Conservation (phyloP, 2,888 invertebrate genomes). For the Flexamia atlantica region DNA sequence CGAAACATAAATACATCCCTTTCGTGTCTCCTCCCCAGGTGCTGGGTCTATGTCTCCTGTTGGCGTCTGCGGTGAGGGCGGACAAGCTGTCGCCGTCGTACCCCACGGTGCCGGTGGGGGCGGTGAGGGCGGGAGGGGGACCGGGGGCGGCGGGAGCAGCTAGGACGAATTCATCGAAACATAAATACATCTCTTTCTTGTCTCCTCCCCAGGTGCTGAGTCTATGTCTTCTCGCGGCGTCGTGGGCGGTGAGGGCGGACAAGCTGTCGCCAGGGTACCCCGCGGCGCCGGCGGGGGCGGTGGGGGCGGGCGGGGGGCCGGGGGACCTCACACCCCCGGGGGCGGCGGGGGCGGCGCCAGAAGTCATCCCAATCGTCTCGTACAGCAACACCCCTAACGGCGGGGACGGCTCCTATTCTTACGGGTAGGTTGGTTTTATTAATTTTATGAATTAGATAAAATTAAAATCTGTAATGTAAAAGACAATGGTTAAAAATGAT, state of each 20-base stretch:
- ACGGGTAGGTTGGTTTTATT: constrained; percentile 75
- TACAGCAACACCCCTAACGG: constrained; percentile 80
- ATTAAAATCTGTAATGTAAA: too few species aligned
- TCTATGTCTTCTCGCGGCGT: neutral
- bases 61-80: neutral
- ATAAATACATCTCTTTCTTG: too few species aligned
- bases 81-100: neutral
- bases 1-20: too few species aligned
- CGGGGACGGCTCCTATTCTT: constrained; percentile 80
- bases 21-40: neutral
- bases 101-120: neutral
- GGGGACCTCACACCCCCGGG: constrained; percentile 20
- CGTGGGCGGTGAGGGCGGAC: constrained; percentile 35
- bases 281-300: neutral
- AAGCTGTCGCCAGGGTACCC: neutral
- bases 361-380: constrained; percentile 79
- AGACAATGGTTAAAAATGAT: too few species aligned
- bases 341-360: constrained; percentile 63
- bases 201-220: neutral
- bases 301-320: constrained; percentile 1
- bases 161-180: too few species aligned
- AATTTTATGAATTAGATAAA: too few species aligned
- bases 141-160: too few species aligned
- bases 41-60: neutral
- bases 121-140: constrained; percentile 8